phyloP scores from a whole-genome alignment of 1,140 invertebrate genomes.

The Araneus ventricosus region DNA sequence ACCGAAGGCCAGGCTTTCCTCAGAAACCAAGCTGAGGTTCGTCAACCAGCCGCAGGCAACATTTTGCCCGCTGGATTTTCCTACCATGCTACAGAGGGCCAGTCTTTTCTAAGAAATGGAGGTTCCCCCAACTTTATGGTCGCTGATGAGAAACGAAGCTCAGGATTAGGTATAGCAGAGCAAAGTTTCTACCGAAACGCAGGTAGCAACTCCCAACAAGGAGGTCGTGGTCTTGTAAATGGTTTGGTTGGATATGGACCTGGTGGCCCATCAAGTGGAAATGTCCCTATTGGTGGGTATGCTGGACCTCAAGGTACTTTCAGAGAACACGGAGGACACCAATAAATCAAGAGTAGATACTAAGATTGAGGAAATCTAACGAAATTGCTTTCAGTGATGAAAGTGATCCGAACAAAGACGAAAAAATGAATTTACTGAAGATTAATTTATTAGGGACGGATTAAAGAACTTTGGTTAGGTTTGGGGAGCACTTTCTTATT shows the following conservation, averaged over 20 bases:
- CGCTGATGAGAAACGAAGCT: not conserved
- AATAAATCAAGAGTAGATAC: not conserved
- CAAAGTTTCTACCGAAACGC: conserved; percentile 35
- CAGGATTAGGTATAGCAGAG: conserved; percentile 52
- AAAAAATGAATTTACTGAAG: not conserved
- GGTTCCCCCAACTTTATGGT: conserved; percentile 57
- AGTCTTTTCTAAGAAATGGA: conserved; percentile 57
- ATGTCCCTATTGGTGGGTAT: conserved; percentile 61
- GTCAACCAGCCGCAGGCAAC: not conserved
- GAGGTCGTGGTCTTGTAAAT: conserved; percentile 15
- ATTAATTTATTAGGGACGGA: not conserved
- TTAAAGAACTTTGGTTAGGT: not conserved
- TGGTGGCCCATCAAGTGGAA: conserved; percentile 1
- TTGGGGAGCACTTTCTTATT: not conserved
- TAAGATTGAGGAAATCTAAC: not conserved
- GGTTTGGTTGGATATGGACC: conserved; percentile 55
- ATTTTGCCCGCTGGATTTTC: conserved; percentile 64
- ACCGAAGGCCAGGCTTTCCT: conserved; percentile 57
- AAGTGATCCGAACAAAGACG: not conserved
- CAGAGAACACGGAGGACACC: conserved; percentile 53
- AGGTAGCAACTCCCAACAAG: not conserved
- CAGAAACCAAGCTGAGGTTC: not conserved
- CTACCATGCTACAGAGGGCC: conserved; percentile 66
- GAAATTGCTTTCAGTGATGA: not conserved
- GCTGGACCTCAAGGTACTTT: conserved; percentile 39